phyloP scores from a whole-genome alignment of 1,140 invertebrate species.

The Delia radicum region DNA sequence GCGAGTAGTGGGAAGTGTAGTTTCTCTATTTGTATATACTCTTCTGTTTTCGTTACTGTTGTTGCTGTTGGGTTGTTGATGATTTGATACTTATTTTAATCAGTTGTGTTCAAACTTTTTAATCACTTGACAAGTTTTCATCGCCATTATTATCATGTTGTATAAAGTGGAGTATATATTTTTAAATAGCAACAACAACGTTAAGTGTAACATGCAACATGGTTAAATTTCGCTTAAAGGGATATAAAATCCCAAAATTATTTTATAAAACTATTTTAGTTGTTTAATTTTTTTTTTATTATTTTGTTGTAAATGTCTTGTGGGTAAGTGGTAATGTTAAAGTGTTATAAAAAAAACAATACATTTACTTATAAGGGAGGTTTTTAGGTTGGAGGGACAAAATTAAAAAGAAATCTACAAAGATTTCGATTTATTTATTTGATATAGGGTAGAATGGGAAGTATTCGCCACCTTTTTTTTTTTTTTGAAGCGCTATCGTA shows the following conservation, averaged over 20 bases:
- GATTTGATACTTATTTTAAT: slow-evolving; percentile 27
- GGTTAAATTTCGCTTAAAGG: not conserved
- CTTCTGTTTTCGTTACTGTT: not conserved
- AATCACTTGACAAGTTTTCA: slow-evolving; percentile 28
- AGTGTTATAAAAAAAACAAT: not conserved
- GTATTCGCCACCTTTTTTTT: no score
- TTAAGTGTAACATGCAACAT: not conserved
- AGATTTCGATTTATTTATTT: no score
- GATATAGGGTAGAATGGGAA: no score
- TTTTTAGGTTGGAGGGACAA: no score
- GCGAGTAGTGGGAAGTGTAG: no score
- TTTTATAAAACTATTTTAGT: slow-evolving; percentile 15
- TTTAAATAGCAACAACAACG: not conserved
- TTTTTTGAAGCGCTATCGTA: no score
- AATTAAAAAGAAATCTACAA: no score
- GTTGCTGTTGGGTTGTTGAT: not conserved
- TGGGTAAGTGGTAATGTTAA: not conserved
- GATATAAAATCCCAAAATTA: slow-evolving; percentile 1
- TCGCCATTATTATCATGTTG: not conserved
- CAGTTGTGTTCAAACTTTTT: slow-evolving; percentile 32
- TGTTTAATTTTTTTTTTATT: not conserved
- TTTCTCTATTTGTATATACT: no score
- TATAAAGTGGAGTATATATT: not conserved
- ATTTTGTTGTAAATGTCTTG: slow-evolving; percentile 12
- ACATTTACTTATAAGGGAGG: no score